These are phyloP conservation scores for Apoda limacodes DNA, from an alignment of 2,888 invertebrate species.

Conservation along the genomic window DNA sequence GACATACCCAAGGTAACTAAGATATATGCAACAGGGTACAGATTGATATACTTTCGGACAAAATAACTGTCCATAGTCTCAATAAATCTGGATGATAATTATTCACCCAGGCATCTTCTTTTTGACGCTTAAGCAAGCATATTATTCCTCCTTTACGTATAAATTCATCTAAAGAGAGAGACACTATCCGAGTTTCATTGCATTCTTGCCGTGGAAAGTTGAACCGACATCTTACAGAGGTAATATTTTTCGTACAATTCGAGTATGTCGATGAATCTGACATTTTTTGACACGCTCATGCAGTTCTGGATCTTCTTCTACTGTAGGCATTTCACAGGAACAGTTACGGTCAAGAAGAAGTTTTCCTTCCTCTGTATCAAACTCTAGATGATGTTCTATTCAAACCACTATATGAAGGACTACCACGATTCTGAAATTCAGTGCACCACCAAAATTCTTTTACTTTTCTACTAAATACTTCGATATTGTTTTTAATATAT, in stretches of 20 bases:
- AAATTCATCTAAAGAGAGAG: constrained; percentile 7
- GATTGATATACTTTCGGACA: too few relatives aligned
- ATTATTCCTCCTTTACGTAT: constrained; percentile 6
- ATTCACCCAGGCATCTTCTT: constrained; percentile 11
- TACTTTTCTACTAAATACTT: constrained; percentile 16
- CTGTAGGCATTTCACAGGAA: constrained; percentile 7
- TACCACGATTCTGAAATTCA: constrained; percentile 18
- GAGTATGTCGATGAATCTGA: constrained; percentile 16
- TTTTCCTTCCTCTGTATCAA: constrained; percentile 13
- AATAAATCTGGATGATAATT: constrained; percentile 15
- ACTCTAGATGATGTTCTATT: constrained; percentile 9
- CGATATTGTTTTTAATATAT: constrained; percentile 13
- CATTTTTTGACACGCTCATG: constrained; percentile 11
- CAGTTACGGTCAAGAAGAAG: constrained; percentile 8
- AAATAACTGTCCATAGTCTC: constrained; percentile 21
- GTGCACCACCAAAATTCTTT: constrained; percentile 18
- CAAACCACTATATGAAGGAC: constrained; percentile 19
- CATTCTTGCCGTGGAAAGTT: constrained; percentile 13
- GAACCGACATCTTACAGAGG: constrained; percentile 14
- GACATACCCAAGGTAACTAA: too few relatives aligned
- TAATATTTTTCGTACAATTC: constrained; percentile 12
- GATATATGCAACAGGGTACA: too few relatives aligned
- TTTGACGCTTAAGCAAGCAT: constrained; percentile 7
- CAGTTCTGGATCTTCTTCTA: constrained; percentile 9
- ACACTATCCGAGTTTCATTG: constrained; percentile 5